Conservation (phyloP, 1,140 invertebrate genomes). For the Acromyrmex echinatior region DNA sequence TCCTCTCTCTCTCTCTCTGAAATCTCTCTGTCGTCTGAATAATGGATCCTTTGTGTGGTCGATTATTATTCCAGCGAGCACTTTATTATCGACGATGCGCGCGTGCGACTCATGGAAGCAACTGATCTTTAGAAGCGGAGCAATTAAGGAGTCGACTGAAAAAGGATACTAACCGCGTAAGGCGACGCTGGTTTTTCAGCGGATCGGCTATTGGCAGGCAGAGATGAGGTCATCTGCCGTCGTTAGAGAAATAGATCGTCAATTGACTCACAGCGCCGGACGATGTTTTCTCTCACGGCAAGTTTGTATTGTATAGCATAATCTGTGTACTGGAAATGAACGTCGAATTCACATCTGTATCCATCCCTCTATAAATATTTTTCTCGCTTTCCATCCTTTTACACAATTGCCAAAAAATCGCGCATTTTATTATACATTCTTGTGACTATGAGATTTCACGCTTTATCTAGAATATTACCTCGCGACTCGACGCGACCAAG, state of each 20-base stretch:
- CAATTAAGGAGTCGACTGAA: constrained; percentile 65
- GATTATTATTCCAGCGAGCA: constrained; percentile 60
- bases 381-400: neutral
- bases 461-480: constrained; percentile 20
- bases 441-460: neutral
- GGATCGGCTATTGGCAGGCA: constrained; percentile 21
- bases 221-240: constrained; percentile 61
- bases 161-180: constrained; percentile 59
- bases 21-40: constrained; percentile 31
- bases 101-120: constrained; percentile 48
- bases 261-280: neutral
- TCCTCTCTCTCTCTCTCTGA: neutral
- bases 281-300: constrained; percentile 4
- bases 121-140: constrained; percentile 59
- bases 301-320: neutral
- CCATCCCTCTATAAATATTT: neutral
- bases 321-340: neutral
- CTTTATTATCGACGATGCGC: constrained; percentile 52
- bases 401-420: neutral
- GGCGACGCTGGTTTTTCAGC: constrained; percentile 56
- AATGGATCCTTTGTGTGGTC: constrained; percentile 57
- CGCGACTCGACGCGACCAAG: neutral
- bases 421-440: neutral
- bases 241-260: constrained; percentile 58
- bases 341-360: neutral